Conservation (phyloP, 2,797 vertebrate genomes). For the Lacerta bilineata region DNA sequence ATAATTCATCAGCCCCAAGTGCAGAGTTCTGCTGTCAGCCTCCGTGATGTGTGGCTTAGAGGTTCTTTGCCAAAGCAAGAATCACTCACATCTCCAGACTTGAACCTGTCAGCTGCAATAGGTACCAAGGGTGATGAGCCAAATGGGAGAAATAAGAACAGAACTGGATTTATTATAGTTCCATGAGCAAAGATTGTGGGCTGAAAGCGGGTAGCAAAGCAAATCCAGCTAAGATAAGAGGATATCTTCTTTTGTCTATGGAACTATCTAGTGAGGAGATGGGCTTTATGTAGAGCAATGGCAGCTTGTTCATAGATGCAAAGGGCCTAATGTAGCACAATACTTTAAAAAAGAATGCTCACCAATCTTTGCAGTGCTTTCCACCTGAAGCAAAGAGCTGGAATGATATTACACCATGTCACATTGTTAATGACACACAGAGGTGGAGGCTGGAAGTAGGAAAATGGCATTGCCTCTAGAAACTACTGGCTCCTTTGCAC, state of each 20-base stretch:
- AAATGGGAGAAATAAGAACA: slow-evolving; percentile 15
- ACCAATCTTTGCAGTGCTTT: no score
- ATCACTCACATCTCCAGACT: slow-evolving; percentile 26
- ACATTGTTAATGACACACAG: not conserved
- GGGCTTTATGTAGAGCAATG: not conserved
- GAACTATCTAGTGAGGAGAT: not conserved
- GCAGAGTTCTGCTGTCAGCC: slow-evolving; percentile 45
- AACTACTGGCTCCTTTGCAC: not conserved
- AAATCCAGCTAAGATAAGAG: not conserved
- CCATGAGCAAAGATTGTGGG: slow-evolving; percentile 25
- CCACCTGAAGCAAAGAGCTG: not conserved
- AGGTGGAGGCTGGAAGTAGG: not conserved
- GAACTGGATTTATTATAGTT: slow-evolving; percentile 34
- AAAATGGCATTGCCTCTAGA: not conserved
- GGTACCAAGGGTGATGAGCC: not conserved
- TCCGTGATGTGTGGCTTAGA: slow-evolving; percentile 34
- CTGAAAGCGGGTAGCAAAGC: slow-evolving; percentile 13
- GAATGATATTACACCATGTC: not conserved
- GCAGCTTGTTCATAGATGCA: not conserved
- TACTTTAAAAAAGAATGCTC: not conserved
- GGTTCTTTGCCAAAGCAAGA: slow-evolving; percentile 48
- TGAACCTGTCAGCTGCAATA: slow-evolving; percentile 41
- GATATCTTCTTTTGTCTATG: slow-evolving; percentile 19
- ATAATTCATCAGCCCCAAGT: slow-evolving; percentile 52
- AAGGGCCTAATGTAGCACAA: not conserved